These are phyloP conservation scores for Etheostoma cragini DNA, from an alignment of 2,113 vertebrate genomes.

Conservation along the genomic window DNA sequence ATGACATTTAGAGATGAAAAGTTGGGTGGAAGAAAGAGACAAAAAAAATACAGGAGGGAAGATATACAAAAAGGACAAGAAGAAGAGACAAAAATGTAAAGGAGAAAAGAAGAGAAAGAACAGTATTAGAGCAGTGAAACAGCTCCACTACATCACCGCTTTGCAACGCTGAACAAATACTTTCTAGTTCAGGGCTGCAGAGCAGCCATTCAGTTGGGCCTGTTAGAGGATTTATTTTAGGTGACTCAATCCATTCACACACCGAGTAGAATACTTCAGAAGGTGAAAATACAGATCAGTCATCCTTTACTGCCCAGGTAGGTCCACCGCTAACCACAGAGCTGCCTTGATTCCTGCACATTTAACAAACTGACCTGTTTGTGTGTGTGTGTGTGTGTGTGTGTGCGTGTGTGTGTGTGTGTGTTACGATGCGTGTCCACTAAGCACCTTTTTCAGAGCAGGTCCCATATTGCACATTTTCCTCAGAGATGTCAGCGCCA, in stretches of 20 bases:
- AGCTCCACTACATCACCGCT: constrained; percentile 28
- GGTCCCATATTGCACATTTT: background rate
- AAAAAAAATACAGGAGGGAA: background rate
- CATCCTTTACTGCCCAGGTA: too few species aligned
- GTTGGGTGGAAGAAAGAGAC: background rate
- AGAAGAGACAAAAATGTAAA: background rate
- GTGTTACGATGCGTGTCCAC: background rate
- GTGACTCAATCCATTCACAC: background rate
- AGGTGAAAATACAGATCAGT: background rate
- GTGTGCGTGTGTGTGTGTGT: background rate
- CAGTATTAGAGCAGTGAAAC: constrained; percentile 40
- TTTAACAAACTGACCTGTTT: background rate
- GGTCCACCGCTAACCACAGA: background rate
- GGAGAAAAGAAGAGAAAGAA: constrained; percentile 40
- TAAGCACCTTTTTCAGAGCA: background rate
- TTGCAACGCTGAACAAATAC: constrained; percentile 32
- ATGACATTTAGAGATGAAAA: constrained; percentile 34
- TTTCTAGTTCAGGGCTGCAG: background rate
- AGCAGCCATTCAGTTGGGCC: constrained; percentile 14
- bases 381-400: background rate
- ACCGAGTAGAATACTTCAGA: background rate
- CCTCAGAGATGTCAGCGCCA: background rate
- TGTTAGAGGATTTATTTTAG: constrained; percentile 10
- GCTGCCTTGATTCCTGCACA: background rate
- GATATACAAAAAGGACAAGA: constrained; percentile 6